A percentile compares a stretch with the other conserved stretches of the same genome.
Evolutionary conservation across 2,888 invertebrate species (phyloP).

Genomic region (Timema cristinae): DNA sequence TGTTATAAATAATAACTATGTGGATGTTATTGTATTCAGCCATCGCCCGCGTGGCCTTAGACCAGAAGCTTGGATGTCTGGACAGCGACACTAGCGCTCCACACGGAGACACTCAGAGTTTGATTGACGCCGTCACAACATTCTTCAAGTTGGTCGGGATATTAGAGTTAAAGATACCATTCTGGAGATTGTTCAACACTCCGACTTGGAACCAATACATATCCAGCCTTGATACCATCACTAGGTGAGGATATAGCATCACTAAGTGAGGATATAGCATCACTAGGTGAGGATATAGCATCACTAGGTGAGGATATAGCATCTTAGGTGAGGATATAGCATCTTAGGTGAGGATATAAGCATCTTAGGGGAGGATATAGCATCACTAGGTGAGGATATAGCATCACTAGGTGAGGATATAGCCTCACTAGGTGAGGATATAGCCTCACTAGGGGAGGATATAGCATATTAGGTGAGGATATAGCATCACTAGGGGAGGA

Average conservation of each 20-base stretch:
- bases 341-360: too few relatives aligned
- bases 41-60: conserved; percentile 61
- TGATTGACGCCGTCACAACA: conserved; percentile 63
- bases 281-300: conserved; percentile 48
- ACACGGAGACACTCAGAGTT: conserved; percentile 52
- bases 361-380: too few relatives aligned
- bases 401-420: too few relatives aligned
- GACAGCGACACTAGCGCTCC: conserved; percentile 48
- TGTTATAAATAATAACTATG: too few relatives aligned
- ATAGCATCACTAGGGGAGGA: too few relatives aligned
- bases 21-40: conserved; percentile 45
- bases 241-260: conserved; percentile 47
- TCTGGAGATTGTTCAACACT: conserved; percentile 63
- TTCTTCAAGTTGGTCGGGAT: conserved; percentile 63
- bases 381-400: too few relatives aligned
- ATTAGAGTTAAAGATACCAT: conserved; percentile 60
- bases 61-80: conserved; percentile 61
- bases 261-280: too few relatives aligned
- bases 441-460: too few relatives aligned
- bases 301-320: too few relatives aligned
- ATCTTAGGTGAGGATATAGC: too few relatives aligned
- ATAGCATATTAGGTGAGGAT: too few relatives aligned
- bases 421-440: too few relatives aligned
- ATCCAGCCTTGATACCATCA: conserved; percentile 62
- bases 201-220: conserved; percentile 60